Conservation (phyloP, 2,888 invertebrate species). For the Yponomeuta cagnagella region DNA sequence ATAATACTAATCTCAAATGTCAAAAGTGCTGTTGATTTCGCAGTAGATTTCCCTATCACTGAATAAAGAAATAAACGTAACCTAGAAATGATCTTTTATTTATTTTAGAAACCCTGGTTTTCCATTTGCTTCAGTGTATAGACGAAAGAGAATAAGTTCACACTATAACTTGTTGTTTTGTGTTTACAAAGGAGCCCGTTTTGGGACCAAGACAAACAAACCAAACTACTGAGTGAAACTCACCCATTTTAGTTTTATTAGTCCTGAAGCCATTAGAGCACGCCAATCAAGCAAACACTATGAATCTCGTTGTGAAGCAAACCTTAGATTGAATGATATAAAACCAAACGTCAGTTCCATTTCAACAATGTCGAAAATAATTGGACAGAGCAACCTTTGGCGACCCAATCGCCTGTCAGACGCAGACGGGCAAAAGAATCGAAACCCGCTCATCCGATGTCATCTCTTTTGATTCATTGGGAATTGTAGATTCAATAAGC, state of each 20-base stretch:
- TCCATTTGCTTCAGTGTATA: too few species aligned
- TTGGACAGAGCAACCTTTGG: constrained; percentile 4
- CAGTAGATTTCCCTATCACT: too few species aligned
- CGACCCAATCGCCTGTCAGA: constrained; percentile 1
- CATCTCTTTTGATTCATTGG: constrained; percentile 1
- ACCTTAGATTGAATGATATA: background rate
- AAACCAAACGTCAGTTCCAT: background rate
- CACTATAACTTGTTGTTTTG: too few species aligned
- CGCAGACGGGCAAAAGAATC: background rate
- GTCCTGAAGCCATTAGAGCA: constrained; percentile 1
- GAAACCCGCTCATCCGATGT: background rate
- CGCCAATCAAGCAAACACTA: background rate
- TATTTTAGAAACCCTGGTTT: too few species aligned
- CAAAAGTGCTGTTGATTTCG: too few species aligned
- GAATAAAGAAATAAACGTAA: too few species aligned
- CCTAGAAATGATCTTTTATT: too few species aligned
- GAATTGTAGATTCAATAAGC: constrained; percentile 3
- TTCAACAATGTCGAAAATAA: constrained; percentile 18
- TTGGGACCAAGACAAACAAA: background rate
- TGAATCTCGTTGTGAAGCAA: background rate
- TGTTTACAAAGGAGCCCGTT: background rate
- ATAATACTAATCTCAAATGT: too few species aligned
- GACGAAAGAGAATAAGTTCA: too few species aligned
- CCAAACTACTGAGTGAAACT: constrained; percentile 4
- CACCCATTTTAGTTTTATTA: background rate